A percentile compares a stretch with the other conserved stretches of the same genome.
Evolutionary conservation across 2,113 vertebrate species (phyloP).

Genomic region (Cebidichthys violaceus): DNA sequence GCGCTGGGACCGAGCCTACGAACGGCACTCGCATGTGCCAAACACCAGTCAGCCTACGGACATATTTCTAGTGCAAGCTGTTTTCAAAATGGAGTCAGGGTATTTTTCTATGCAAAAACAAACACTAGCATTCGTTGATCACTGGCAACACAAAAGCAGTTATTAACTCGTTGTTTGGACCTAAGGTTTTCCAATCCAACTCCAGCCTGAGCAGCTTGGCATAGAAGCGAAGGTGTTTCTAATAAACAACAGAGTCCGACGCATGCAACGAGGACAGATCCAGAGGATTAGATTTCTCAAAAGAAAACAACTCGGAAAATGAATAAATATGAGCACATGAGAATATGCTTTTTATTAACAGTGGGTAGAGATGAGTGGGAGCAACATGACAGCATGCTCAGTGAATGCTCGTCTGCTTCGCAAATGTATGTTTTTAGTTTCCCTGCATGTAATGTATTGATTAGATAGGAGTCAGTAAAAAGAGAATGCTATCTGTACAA

Average conservation of each 20-base stretch:
- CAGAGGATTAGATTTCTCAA: constrained; percentile 23
- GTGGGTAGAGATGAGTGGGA: background rate
- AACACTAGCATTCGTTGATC: constrained; percentile 39
- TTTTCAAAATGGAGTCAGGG: constrained; percentile 26
- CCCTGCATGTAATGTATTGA: background rate
- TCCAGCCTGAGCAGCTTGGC: constrained; percentile 23
- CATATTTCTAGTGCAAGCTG: background rate
- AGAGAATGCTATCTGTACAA: background rate
- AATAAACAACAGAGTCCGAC: constrained; percentile 26
- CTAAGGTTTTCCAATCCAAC: constrained; percentile 34
- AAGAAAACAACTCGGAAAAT: constrained; percentile 25
- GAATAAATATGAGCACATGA: constrained; percentile 25
- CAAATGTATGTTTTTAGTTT: background rate
- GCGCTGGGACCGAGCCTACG: constrained; percentile 41
- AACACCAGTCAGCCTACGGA: constrained; percentile 38
- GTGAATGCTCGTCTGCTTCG: background rate
- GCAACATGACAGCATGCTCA: background rate
- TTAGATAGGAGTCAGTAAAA: background rate
- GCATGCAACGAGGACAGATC: constrained; percentile 21
- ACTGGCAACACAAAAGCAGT: constrained; percentile 43
- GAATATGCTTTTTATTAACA: constrained; percentile 32
- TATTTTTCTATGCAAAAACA: constrained; percentile 34
- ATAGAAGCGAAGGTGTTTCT: constrained; percentile 21
- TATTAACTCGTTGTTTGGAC: constrained; percentile 42
- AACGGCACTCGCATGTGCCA: constrained; percentile 47